phyloP scores from a whole-genome alignment of 2,888 invertebrate species.

The Drosophila seclusa region DNA sequence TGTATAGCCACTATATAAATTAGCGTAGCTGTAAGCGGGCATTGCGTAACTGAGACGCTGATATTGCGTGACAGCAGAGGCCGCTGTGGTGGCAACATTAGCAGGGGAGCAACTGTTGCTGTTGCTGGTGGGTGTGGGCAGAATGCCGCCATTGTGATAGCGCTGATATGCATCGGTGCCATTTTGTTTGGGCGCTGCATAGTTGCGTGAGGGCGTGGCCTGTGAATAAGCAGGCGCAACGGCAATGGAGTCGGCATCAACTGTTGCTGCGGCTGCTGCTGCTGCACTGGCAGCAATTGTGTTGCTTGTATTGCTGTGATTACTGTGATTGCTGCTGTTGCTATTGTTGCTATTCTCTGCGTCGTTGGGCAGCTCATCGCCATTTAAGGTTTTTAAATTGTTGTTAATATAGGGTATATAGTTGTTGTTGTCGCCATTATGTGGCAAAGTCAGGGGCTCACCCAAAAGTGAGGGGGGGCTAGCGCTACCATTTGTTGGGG shows the following conservation, averaged over 20 bases:
- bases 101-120: conserved; percentile 36
- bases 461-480: conserved; percentile 37
- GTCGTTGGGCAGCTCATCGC: conserved; percentile 50
- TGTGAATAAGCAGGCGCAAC: conserved; percentile 27
- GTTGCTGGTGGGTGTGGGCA: conserved; percentile 66
- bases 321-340: conserved; percentile 35
- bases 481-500: conserved; percentile 51
- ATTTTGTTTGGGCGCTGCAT: conserved; percentile 57
- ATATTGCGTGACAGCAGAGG: conserved; percentile 27
- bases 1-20: conserved; percentile 56
- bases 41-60: conserved; percentile 75
- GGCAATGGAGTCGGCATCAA: conserved; percentile 40
- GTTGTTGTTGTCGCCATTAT: conserved; percentile 63
- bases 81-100: conserved; percentile 53
- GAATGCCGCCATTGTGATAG: conserved; percentile 68
- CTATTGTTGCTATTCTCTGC: conserved; percentile 31
- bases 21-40: conserved; percentile 67
- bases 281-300: conserved; percentile 4
- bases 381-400: conserved; percentile 56
- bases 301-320: conserved; percentile 12
- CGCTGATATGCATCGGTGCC: conserved; percentile 53
- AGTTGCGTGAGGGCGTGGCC: conserved; percentile 39
- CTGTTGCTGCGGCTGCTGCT: conserved; percentile 14
- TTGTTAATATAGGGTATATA: conserved; percentile 70
- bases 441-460: conserved; percentile 36